These are phyloP conservation scores for Peromyscus attwateri DNA, from an alignment of 2,797 vertebrate species.

Conservation along the genomic window DNA sequence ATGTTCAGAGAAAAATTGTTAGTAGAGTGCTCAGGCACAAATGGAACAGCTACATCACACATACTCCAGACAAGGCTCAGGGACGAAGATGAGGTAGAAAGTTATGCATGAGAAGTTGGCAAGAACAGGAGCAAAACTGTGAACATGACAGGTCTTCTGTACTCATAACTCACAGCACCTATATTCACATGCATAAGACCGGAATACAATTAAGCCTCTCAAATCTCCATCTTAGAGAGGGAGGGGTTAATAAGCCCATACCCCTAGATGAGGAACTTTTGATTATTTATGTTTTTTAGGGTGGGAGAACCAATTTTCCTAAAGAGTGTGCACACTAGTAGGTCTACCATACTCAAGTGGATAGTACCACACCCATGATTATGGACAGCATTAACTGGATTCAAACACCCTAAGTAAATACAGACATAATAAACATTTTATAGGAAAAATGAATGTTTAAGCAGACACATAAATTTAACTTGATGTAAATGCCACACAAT, in stretches of 20 bases:
- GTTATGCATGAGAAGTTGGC: too few species aligned
- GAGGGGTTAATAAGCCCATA: not conserved
- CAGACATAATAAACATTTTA: not conserved
- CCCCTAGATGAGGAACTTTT: not conserved
- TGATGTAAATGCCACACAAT: not conserved
- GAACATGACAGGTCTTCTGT: too few species aligned
- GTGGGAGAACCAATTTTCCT: not conserved
- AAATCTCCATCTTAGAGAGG: not conserved
- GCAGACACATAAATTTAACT: not conserved
- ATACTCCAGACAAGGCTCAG: fast-evolving
- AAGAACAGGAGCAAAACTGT: too few species aligned
- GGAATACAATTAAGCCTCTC: too few species aligned
- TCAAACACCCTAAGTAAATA: not conserved
- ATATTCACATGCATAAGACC: not conserved
- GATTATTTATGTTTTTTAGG: not conserved
- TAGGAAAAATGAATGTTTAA: not conserved
- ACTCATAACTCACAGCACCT: too few species aligned
- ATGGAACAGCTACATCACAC: too few species aligned
- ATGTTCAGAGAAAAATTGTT: not conserved
- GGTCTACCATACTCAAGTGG: too few species aligned
- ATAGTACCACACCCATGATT: too few species aligned
- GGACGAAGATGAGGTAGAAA: not conserved
- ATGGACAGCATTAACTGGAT: not conserved
- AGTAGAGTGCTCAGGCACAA: not conserved
- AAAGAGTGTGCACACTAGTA: too few species aligned